These are phyloP conservation scores for Oscheius sp. DNA, from an alignment of 1,140 invertebrate species.

Conservation along the genomic window DNA sequence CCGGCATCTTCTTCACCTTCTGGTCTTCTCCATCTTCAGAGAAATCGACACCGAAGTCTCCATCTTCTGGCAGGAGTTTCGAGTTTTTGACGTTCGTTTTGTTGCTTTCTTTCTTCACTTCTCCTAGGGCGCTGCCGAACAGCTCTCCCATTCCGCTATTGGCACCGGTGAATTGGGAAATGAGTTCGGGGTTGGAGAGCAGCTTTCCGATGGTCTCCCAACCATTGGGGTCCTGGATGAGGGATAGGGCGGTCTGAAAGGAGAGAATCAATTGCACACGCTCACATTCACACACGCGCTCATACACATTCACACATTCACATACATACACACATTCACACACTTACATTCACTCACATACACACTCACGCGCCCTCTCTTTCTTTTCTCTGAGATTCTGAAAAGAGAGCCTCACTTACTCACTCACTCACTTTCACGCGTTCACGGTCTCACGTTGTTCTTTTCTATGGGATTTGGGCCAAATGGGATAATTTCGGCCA, in stretches of 20 bases:
- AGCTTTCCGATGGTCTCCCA: slow-evolving; percentile 58
- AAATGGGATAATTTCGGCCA: too few relatives aligned
- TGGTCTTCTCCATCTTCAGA: slow-evolving; percentile 39
- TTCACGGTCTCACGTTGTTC: too few relatives aligned
- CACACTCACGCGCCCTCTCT: too few relatives aligned
- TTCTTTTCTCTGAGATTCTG: too few relatives aligned
- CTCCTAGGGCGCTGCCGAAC: slow-evolving; percentile 39
- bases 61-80: slow-evolving; percentile 42
- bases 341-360: too few relatives aligned
- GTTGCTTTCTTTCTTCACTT: slow-evolving; percentile 24
- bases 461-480: too few relatives aligned
- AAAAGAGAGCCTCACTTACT: too few relatives aligned
- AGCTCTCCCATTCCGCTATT: slow-evolving; percentile 16
- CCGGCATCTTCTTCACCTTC: slow-evolving; percentile 28
- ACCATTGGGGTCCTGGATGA: slow-evolving; percentile 59
- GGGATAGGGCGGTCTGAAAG: slow-evolving; percentile 54
- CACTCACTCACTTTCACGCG: too few relatives aligned
- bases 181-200: slow-evolving; percentile 55
- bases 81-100: slow-evolving; percentile 19
- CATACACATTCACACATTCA: too few relatives aligned
- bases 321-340: too few relatives aligned
- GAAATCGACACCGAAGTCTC: slow-evolving; percentile 53
- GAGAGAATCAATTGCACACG: too few relatives aligned
- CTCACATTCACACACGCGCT: too few relatives aligned
- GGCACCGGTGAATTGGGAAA: slow-evolving; percentile 52